These are phyloP conservation scores for Heterotilapia buettikoferi DNA, from an alignment of 2,113 vertebrate species.

Conservation along the genomic window DNA sequence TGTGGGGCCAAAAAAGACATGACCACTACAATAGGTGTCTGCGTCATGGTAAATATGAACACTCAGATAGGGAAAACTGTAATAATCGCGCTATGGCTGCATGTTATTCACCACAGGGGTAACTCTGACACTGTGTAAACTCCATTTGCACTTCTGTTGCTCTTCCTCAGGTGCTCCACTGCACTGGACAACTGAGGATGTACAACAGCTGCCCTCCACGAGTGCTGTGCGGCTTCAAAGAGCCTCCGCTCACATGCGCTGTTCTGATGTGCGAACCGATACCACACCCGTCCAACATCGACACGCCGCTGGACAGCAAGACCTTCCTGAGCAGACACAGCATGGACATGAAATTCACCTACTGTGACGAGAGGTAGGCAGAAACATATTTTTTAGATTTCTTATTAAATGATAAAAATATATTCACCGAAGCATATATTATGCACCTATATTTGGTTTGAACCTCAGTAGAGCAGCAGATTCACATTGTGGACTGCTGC, in stretches of 20 bases:
- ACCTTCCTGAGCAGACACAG: constrained; percentile 96
- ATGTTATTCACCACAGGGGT: not conserved
- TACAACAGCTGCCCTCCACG: constrained; percentile 80
- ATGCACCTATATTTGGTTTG: not conserved
- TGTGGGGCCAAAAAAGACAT: fast-evolving
- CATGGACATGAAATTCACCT: constrained; percentile 99
- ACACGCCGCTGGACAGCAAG: constrained; percentile 94
- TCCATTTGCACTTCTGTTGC: not conserved
- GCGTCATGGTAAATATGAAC: not conserved
- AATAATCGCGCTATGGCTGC: fast-evolving
- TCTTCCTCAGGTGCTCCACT: constrained; percentile 85
- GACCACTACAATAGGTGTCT: not conserved
- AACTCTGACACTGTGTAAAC: not conserved
- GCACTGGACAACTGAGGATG: constrained; percentile 91
- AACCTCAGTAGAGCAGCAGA: not conserved
- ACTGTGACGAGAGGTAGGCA: constrained; percentile 90
- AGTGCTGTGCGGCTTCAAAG: constrained; percentile 82
- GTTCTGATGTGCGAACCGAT: constrained; percentile 95
- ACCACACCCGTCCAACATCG: constrained; percentile 92
- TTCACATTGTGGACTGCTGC: not conserved
- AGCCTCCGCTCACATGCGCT: constrained; percentile 88
- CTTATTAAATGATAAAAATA: not conserved
- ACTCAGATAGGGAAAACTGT: not conserved
- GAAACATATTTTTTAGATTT: not conserved
- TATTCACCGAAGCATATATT: fast-evolving